Base-by-base conservation (phyloP, 2,113 vertebrate species). In the Columba janthina region DNA sequence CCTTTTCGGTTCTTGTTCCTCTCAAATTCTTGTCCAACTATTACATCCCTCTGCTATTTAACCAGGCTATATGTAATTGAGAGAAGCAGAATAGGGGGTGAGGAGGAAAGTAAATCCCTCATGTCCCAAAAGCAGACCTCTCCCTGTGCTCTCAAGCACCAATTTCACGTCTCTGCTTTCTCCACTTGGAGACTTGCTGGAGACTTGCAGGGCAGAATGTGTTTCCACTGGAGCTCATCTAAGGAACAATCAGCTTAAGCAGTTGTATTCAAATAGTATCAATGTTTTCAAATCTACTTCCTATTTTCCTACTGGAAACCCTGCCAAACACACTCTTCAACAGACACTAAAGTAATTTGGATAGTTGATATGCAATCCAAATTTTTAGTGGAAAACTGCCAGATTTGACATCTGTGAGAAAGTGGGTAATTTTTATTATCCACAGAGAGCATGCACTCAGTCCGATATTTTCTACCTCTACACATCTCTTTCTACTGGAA, bases 331-430 rank as follows among this genome's bases (percentile, higher is more conserved):
- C 97, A 96, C 97, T 98, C 97, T 98, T 98, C 97, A 97, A 96
- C 96, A 98, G 98, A 98, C 97, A 98, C 97, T 97, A 98, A 98
- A 98, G 98, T 98, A 98, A 98, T 98, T 97, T 97, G 97, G 97
- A 97, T 97, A 97, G 97, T 97, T 98, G 98, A 98, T 97, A 98
- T 94, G 96, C 98, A 95, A 97, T 98, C 98, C 98, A 98, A 98
- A 98, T 97, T 98, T 97, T 98, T 96, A 92, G 93, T 98, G 98
- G 98, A 98, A 97, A 97, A 96, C 95, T 97, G 98, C 98, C 98
- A 98, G 98, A 97, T 97, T 97, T 40, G 97, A 98, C 98, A 98
- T 98, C 98, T 98, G 98, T 98, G 98, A 98, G 97, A 98, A 98
- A 98, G 97, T 97, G 97, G 98, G 97, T 97, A 97, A 98, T 98